Evolutionary conservation across 2,888 invertebrate genomes (phyloP).

Genomic region (Hirtodrosophila duncani): DNA sequence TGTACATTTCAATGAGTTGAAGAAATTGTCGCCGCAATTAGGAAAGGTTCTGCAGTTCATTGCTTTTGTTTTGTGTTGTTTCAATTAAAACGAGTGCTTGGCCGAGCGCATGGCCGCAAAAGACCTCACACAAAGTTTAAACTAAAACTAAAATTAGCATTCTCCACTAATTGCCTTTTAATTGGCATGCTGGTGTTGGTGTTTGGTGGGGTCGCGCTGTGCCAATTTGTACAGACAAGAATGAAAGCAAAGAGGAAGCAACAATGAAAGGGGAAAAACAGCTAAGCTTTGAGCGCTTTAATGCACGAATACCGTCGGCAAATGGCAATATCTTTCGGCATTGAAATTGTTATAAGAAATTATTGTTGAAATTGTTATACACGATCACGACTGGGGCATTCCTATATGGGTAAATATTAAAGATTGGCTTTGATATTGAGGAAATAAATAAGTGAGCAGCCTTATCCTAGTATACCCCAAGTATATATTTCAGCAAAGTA

Average conservation of each 20-base stretch:
- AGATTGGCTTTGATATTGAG: no score
- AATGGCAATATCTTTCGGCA: neutral
- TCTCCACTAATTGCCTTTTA: constrained; percentile 49
- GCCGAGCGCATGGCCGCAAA: constrained; percentile 6
- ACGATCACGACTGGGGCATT: no score
- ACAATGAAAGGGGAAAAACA: neutral
- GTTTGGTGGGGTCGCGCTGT: constrained; percentile 9
- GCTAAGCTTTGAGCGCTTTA: no score
- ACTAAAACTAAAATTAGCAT: constrained; percentile 49
- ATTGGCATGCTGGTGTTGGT: constrained; percentile 14
- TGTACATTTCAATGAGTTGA: no score
- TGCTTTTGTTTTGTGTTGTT: neutral
- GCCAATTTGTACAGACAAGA: constrained; percentile 16
- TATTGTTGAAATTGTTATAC: no score
- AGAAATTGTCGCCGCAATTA: constrained; percentile 39
- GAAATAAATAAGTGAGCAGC: no score
- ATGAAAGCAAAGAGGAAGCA: neutral
- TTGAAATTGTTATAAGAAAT: neutral
- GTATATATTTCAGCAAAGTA: no score
- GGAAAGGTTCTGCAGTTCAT: constrained; percentile 11
- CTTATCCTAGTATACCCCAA: no score
- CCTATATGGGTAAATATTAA: no score
- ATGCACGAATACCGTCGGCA: constrained; percentile 39
- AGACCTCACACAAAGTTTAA: constrained; percentile 27
- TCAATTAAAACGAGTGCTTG: constrained; percentile 22